phyloP scores from a whole-genome alignment of 92 coral and sea anemone species.

The Porites rus region DNA sequence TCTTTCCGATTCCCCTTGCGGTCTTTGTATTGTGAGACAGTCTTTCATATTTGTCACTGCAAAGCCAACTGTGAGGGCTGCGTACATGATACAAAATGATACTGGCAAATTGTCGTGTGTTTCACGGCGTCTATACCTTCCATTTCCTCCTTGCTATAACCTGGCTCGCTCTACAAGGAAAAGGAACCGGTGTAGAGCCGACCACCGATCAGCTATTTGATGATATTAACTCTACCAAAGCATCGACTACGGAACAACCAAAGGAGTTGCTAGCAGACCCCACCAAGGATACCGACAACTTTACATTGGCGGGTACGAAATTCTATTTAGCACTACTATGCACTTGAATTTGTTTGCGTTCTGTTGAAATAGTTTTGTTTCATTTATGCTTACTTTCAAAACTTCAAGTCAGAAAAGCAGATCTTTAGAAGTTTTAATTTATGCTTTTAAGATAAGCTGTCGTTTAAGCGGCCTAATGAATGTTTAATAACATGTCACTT shows the following conservation, averaged over 20 bases:
- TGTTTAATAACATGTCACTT: conserved; percentile 43
- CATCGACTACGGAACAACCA: conserved; percentile 25
- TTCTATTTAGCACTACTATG: conserved; percentile 2
- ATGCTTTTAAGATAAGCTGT: not conserved
- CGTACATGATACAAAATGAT: conserved; percentile 25
- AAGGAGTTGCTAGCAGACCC: conserved; percentile 21
- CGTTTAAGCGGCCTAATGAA: conserved; percentile 18
- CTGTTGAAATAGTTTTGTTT: not conserved
- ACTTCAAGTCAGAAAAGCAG: not conserved
- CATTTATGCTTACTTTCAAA: not conserved
- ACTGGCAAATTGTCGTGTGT: conserved; percentile 19
- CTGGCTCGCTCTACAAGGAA: conserved; percentile 57
- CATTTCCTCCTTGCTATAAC: conserved; percentile 26
- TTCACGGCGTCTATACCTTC: conserved; percentile 44
- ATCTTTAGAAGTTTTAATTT: not conserved
- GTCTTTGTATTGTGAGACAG: not conserved
- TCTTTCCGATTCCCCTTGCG: conserved; percentile 32
- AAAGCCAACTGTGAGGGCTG: conserved; percentile 19
- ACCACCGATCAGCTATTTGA: conserved; percentile 18
- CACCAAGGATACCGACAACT: conserved; percentile 14
- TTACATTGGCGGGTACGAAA: conserved; percentile 48
- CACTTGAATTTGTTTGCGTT: not conserved
- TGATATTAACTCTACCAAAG: conserved; percentile 18
- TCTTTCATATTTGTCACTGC: not conserved
- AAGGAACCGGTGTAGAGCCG: not conserved